phyloP scores from a whole-genome alignment of 2,113 vertebrate species.

The Dasypus novemcinctus region DNA sequence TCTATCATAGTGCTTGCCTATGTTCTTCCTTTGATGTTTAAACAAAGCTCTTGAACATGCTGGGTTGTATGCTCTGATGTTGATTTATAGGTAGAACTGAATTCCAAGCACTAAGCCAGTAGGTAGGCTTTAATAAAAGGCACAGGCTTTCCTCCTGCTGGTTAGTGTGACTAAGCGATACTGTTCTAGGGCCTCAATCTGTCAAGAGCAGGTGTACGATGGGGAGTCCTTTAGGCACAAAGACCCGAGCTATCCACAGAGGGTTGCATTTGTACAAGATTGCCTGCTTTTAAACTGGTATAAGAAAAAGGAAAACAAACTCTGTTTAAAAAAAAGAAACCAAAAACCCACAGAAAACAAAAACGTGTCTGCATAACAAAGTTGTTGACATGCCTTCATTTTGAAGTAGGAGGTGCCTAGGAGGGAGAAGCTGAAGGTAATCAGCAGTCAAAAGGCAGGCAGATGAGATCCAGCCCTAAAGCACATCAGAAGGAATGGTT shows the following conservation, averaged over 20 bases:
- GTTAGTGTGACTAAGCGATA: constrained; percentile 83
- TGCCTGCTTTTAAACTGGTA: constrained; percentile 40
- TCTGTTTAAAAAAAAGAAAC: background rate
- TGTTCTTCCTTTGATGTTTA: constrained; percentile 89
- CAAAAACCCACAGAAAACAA: constrained; percentile 34
- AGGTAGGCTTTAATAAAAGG: constrained; percentile 84
- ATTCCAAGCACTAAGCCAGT: constrained; percentile 85
- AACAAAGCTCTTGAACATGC: constrained; percentile 89
- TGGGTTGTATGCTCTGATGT: constrained; percentile 88
- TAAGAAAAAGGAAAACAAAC: constrained; percentile 39
- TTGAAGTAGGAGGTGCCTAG: background rate
- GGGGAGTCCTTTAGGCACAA: constrained; percentile 81
- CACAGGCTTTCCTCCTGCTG: constrained; percentile 83
- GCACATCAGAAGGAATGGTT: constrained; percentile 63
- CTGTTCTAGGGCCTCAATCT: constrained; percentile 83
- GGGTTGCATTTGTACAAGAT: constrained; percentile 68
- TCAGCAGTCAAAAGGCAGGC: background rate
- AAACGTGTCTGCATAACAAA: background rate
- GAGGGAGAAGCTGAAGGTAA: constrained; percentile 47
- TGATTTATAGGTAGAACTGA: constrained; percentile 88
- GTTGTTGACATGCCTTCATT: background rate
- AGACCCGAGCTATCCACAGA: constrained; percentile 76
- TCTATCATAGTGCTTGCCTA: constrained; percentile 84
- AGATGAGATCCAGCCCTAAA: constrained; percentile 66
- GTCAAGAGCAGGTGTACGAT: constrained; percentile 83